phyloP scores from a whole-genome alignment of 2,797 vertebrate species.

The Rhinatrema bivittatum region DNA sequence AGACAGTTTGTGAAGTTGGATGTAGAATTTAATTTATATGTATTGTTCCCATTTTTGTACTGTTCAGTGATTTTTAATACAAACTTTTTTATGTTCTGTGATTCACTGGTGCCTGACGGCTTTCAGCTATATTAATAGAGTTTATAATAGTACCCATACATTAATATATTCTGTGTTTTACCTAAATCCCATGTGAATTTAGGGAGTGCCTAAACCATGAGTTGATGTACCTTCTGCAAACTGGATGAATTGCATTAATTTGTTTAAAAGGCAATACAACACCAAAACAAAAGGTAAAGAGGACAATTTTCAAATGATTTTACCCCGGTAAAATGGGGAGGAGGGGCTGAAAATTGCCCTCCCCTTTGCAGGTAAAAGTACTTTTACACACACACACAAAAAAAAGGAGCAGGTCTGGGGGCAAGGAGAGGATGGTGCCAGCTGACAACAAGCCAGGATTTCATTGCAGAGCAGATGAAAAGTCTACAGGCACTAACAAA shows the following conservation, averaged over 20 bases:
- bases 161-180: conserved; percentile 61
- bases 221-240: conserved; percentile 41
- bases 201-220: conserved; percentile 50
- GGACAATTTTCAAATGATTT: no score
- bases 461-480: no score
- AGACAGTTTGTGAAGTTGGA: conserved; percentile 59
- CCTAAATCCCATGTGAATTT: conserved; percentile 62
- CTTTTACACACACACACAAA: no score
- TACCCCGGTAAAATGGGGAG: no score
- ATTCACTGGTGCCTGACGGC: conserved; percentile 58
- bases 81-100: conserved; percentile 74
- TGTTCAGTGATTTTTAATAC: conserved; percentile 74
- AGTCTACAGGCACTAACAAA: no score
- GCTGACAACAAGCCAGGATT: no score
- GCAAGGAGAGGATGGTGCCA: no score
- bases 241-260: conserved; percentile 49
- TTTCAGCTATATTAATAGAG: conserved; percentile 71
- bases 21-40: conserved; percentile 65
- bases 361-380: no score
- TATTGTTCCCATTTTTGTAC: conserved; percentile 70
- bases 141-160: conserved; percentile 61
- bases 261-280: conserved; percentile 33
- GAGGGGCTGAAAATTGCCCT: no score
- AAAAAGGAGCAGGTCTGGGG: no score
- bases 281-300: conserved; percentile 42